Conservation (phyloP, 2,797 vertebrate species). For the Phyllotis vaccarum region DNA sequence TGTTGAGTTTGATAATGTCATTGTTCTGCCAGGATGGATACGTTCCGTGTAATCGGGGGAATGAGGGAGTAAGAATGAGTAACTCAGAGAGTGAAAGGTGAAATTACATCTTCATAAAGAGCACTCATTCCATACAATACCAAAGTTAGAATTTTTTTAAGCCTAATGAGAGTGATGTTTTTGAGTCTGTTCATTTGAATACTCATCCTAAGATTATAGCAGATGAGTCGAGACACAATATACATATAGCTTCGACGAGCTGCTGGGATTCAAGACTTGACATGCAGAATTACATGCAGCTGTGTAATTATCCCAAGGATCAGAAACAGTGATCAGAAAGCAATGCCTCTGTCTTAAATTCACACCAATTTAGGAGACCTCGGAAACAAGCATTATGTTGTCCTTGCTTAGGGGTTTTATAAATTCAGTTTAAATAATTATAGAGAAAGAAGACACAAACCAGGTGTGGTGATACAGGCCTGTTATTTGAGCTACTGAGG, state of each 20-base stretch:
- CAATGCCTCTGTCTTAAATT: neutral
- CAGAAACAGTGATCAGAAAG: neutral
- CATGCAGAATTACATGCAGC: neutral
- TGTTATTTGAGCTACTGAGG: neutral
- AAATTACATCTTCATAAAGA: slow-evolving; percentile 60
- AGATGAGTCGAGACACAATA: neutral
- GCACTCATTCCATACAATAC: neutral
- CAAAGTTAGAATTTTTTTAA: neutral
- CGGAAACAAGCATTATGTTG: neutral
- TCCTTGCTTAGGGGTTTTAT: neutral
- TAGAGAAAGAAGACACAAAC: neutral
- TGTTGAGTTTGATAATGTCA: slow-evolving; percentile 42
- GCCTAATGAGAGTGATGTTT: slow-evolving; percentile 59
- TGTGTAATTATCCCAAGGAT: neutral
- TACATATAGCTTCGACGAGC: neutral
- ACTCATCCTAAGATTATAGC: slow-evolving; percentile 68
- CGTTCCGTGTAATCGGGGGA: neutral
- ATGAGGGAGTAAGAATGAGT: slow-evolving; percentile 31
- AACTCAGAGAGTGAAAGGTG: slow-evolving; percentile 74
- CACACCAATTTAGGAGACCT: neutral
- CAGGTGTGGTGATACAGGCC: neutral
- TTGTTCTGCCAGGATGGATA: slow-evolving; percentile 15
- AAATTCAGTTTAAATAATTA: neutral
- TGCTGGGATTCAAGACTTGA: neutral
- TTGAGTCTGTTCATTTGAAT: slow-evolving; percentile 64